Conservation (phyloP, 2,797 vertebrate species). For the Chaunax sp. region DNA sequence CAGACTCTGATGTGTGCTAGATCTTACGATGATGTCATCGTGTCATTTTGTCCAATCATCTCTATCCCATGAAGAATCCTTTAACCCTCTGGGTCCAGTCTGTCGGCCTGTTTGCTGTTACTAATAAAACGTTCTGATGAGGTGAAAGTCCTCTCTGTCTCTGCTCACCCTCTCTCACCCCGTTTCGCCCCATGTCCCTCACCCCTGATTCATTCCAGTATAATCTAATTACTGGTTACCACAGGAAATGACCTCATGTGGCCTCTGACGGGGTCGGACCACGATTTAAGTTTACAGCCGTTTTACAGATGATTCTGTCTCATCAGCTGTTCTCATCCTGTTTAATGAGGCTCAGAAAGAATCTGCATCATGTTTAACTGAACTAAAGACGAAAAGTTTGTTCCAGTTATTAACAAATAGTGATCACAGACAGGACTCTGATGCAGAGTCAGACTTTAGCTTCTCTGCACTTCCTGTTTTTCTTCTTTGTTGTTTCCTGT, state of each 20-base stretch:
- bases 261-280: background rate
- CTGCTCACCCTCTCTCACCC: background rate
- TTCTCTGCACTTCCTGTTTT: constrained; percentile 22
- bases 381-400: too few relatives aligned
- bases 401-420: too few relatives aligned
- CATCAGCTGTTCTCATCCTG: too few relatives aligned
- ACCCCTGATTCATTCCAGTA: background rate
- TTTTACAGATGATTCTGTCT: too few relatives aligned
- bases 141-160: background rate
- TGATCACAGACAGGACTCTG: too few relatives aligned
- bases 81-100: background rate
- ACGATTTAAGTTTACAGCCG: constrained; percentile 1
- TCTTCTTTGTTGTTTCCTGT: constrained; percentile 7
- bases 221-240: constrained; percentile 24
- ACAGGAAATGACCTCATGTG: constrained; percentile 33
- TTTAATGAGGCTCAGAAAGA: too few relatives aligned
- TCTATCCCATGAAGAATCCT: too few relatives aligned
- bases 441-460: background rate
- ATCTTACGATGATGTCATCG: too few relatives aligned
- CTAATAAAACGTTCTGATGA: constrained; percentile 13
- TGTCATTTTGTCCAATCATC: too few relatives aligned
- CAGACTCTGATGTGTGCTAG: too few relatives aligned
- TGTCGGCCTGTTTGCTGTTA: constrained; percentile 1
- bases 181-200: background rate
- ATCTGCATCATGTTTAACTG: too few relatives aligned